These are phyloP conservation scores for Myotis yumanensis DNA, from an alignment of 2,113 vertebrate genomes.

Conservation along the genomic window DNA sequence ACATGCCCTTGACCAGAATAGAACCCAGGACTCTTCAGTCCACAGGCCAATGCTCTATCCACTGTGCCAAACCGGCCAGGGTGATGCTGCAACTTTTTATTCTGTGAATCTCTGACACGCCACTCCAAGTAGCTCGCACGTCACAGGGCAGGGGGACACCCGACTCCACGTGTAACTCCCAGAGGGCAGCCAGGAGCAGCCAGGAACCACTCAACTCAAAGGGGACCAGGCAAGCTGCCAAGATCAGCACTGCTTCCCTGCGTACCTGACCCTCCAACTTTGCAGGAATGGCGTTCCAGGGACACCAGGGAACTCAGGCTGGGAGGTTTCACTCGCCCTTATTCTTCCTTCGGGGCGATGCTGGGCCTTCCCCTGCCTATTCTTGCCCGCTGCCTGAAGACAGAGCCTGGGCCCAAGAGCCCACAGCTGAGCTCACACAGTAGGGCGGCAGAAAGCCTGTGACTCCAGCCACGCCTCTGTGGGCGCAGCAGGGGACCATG, in stretches of 20 bases:
- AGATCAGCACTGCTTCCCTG: neutral
- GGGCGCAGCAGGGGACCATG: neutral
- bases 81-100: neutral
- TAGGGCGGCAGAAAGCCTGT: neutral
- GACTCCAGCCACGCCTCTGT: neutral
- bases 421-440: fast-evolving
- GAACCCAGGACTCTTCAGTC: too few species aligned
- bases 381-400: neutral
- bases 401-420: neutral
- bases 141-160: neutral
- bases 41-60: too few species aligned
- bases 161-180: fast-evolving
- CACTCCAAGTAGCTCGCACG: neutral
- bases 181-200: neutral
- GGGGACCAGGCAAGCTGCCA: neutral
- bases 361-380: too few species aligned
- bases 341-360: neutral
- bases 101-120: neutral
- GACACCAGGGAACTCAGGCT: neutral
- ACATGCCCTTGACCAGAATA: too few species aligned
- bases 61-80: too few species aligned
- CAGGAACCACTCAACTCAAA: neutral
- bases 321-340: neutral
- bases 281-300: neutral
- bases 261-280: neutral